Evolutionary conservation across 2,888 invertebrate genomes (phyloP).

Genomic region (Habrosyne pyritoides): DNA sequence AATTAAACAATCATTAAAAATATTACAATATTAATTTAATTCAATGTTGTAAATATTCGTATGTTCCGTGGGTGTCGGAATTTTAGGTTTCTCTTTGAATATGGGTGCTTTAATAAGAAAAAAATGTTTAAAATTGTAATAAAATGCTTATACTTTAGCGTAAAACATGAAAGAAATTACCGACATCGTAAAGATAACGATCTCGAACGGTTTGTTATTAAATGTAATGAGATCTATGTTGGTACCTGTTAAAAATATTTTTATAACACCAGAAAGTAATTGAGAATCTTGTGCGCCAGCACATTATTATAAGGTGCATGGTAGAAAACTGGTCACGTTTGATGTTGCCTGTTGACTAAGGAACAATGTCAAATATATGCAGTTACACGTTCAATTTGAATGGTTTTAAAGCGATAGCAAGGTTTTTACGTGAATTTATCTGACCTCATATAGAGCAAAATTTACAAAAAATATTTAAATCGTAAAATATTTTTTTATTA

Average conservation of each 20-base stretch:
- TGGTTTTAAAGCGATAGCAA: not conserved
- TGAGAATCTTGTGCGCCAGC: not conserved
- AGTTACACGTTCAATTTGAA: not conserved
- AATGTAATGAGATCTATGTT: not conserved
- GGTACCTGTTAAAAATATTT: not conserved
- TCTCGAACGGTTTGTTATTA: not conserved
- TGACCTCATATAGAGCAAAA: not conserved
- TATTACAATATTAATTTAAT: too few species aligned
- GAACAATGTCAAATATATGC: not conserved
- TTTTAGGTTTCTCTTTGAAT: not conserved
- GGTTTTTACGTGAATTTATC: not conserved
- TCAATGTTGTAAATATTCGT: too few species aligned
- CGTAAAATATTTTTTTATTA: too few species aligned
- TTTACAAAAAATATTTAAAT: not conserved
- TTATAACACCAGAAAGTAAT: not conserved
- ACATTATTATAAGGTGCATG: not conserved
- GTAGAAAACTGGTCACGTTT: not conserved
- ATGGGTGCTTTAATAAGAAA: not conserved
- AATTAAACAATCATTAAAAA: not conserved
- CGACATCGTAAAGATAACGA: conserved; percentile 4
- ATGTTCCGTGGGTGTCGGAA: not conserved
- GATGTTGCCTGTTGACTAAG: not conserved
- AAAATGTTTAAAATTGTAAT: not conserved
- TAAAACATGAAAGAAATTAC: not conserved
- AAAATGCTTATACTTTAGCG: too few species aligned